Base-by-base conservation (phyloP, 2,113 vertebrate genomes). In the Felis chaus region DNA sequence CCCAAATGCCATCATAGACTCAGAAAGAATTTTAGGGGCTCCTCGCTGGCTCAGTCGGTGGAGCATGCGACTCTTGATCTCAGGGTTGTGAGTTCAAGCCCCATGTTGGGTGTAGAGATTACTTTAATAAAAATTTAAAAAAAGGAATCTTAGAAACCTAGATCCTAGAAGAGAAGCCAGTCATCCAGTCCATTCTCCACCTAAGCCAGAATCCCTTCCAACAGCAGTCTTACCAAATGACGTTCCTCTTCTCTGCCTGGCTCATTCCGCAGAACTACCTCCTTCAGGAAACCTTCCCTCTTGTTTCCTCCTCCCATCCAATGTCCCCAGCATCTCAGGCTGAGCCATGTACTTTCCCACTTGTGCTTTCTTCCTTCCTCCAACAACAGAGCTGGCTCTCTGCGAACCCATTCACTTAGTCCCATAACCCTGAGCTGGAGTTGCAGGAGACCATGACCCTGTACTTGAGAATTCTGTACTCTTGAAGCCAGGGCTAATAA, bases 271-370 rank as follows among this genome's bases (percentile, higher is more conserved):
- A 57, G 86, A 31, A 93, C 53, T 27, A 68, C 36, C 74, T 96
- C 50, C 63, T 94, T 87, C 48, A 57, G 74, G 91, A 69, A 97
- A 82, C 19, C 86, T 88, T 88, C 76, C 53, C 79, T 81, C 33
- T 5, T 36, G 65, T 50, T 31, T 80, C 86, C 57, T 85, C 69
- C 57, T 85, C 81, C 76, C n/a, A 33, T 89, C 73, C 39, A 33
- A 76, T 18, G 0, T 3, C 27, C 31, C 45, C 25, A 48, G 61
- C 66, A 93, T 61, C n/a, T 79, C 53, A 33, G 19, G 39, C 90
- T 13, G 16, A 88, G 39, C 45, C 66, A 89, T 7, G 55, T 29
- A 93, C 79, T 55, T 55, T 80, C 68, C 74, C 1, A 82, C 50
- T 36, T 88, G 76, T 21, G 29, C 15, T 39, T 71, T 83, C 57